These are phyloP conservation scores for Catamblyrhynchus diadema DNA, from an alignment of 2,797 vertebrate species.

Conservation along the genomic window DNA sequence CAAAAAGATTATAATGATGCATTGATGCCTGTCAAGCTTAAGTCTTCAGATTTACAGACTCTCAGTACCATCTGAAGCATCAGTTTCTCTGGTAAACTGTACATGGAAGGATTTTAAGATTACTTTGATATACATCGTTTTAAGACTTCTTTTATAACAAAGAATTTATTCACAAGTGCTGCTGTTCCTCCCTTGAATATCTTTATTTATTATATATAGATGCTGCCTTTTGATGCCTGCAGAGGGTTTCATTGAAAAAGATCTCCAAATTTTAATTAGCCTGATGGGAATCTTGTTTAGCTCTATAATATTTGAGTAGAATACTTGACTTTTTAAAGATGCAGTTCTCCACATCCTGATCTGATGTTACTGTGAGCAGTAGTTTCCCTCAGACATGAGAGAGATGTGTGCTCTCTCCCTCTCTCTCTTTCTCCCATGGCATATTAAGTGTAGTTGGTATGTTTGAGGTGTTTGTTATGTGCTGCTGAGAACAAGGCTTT, in stretches of 20 bases:
- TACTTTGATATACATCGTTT: background rate
- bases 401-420: background rate
- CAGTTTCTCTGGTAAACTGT: background rate
- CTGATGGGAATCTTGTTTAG: background rate
- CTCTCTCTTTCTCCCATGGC: background rate
- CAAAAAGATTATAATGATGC: background rate
- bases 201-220: background rate
- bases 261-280: conserved; percentile 33
- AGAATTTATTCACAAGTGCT: background rate
- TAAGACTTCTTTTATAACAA: background rate
- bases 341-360: background rate
- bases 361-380: background rate
- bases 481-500: background rate
- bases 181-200: background rate
- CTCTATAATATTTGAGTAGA: background rate
- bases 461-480: background rate
- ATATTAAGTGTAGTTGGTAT: background rate
- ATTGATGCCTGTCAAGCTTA: background rate
- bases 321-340: background rate
- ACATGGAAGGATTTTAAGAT: background rate
- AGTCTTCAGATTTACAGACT: background rate
- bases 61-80: background rate
- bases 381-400: background rate
- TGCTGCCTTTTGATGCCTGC: background rate
- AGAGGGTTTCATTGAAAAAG: background rate